Conservation (phyloP, 2,113 vertebrate genomes). For the Arvicanthis niloticus region DNA sequence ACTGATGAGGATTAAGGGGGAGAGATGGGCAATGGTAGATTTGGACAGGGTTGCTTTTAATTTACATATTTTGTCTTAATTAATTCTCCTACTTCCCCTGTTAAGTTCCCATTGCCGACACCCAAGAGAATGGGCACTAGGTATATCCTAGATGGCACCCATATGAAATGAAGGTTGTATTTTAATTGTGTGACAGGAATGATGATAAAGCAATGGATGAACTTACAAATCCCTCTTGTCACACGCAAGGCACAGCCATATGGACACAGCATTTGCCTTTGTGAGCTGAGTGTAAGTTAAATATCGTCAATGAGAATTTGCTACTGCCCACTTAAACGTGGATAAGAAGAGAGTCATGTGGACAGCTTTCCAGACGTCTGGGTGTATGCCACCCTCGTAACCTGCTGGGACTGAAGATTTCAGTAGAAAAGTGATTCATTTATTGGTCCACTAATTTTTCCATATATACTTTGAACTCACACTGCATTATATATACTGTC, state of each 20-base stretch:
- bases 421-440: neutral
- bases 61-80: neutral
- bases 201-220: neutral
- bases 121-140: neutral
- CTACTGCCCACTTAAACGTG: neutral
- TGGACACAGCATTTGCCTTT: neutral
- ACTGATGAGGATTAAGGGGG: neutral
- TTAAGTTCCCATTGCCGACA: neutral
- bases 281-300: neutral
- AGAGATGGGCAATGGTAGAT: neutral
- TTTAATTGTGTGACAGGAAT: neutral
- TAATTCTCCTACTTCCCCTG: neutral
- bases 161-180: neutral
- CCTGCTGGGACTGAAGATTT: neutral
- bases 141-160: neutral
- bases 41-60: neutral
- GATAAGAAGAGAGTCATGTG: neutral
- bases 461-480: neutral
- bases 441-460: neutral
- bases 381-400: neutral
- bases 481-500: neutral
- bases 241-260: neutral
- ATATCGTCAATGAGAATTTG: neutral
- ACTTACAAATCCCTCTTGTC: neutral
- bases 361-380: neutral